Evolutionary conservation across 2,888 invertebrate species (phyloP).

Genomic region (Empis livida): DNA sequence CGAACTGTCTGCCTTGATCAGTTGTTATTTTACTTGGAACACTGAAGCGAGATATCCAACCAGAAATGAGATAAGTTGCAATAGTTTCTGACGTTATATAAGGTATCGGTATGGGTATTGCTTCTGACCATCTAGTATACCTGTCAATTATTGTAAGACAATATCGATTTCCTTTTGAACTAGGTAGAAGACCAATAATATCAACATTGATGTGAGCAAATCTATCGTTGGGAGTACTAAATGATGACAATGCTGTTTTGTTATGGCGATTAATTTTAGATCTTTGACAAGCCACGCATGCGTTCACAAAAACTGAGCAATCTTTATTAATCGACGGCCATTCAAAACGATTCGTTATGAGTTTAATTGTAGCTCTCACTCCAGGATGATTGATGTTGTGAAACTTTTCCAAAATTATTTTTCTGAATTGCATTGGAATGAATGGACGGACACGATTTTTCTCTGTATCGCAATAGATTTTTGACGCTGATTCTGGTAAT

Average conservation of each 20-base stretch:
- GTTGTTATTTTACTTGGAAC: conserved; percentile 24
- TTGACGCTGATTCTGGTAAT: too few relatives aligned
- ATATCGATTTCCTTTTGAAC: background rate
- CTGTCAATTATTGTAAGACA: background rate
- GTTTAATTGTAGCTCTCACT: too few relatives aligned
- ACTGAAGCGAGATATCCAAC: conserved; percentile 33
- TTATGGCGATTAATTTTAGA: background rate
- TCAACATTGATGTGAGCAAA: background rate
- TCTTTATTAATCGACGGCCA: too few relatives aligned
- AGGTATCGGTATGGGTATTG: background rate
- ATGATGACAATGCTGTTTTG: background rate
- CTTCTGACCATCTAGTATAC: background rate
- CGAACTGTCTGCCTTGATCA: conserved; percentile 27
- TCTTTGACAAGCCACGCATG: background rate
- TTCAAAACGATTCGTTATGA: too few relatives aligned
- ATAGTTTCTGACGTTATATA: background rate
- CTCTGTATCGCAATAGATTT: too few relatives aligned
- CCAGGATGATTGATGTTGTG: too few relatives aligned
- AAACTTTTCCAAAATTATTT: too few relatives aligned
- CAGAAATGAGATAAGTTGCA: background rate
- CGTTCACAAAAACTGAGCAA: background rate
- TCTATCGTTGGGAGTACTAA: background rate
- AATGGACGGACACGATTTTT: too few relatives aligned
- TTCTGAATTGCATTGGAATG: too few relatives aligned
- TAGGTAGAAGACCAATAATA: background rate